A percentile compares a stretch with the other conserved stretches of the same genome.
Evolutionary conservation across 30 jellyfish, hydroid and myxozoan genomes (phyloP).

Genomic region (Hydractinia symbiolongicarpus): DNA sequence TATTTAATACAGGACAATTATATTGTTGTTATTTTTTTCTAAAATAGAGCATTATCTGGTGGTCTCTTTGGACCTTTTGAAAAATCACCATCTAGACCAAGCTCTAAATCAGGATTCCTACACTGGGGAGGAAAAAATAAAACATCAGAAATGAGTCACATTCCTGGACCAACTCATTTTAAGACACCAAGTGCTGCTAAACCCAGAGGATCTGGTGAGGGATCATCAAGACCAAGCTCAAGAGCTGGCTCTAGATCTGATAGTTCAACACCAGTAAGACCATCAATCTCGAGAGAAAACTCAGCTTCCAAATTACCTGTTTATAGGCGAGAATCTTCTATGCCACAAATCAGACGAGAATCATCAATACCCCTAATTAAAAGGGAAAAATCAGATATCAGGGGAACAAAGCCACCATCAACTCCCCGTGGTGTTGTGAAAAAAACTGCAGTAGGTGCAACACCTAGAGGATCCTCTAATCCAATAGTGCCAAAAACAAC

Average conservation of each 20-base stretch:
- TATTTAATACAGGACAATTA: no score
- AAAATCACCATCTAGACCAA: slow-evolving; percentile 35
- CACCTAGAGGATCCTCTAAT: slow-evolving; percentile 64
- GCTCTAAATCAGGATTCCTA: slow-evolving; percentile 13
- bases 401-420: slow-evolving; percentile 31
- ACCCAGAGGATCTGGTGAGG: slow-evolving; percentile 18
- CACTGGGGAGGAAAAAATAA: slow-evolving; percentile 18
- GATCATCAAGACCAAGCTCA: slow-evolving; percentile 27
- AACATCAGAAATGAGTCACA: slow-evolving; percentile 18
- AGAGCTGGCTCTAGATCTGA: neutral
- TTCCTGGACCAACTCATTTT: neutral
- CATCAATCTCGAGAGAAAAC: slow-evolving; percentile 44
- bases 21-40: no score
- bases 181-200: slow-evolving; percentile 24
- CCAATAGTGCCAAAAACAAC: slow-evolving; percentile 53
- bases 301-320: slow-evolving; percentile 76
- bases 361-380: slow-evolving; percentile 54
- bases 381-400: slow-evolving; percentile 46
- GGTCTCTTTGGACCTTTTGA: slow-evolving; percentile 40
- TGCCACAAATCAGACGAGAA: slow-evolving; percentile 71
- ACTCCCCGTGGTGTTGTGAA: slow-evolving; percentile 22
- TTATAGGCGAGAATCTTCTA: slow-evolving; percentile 74
- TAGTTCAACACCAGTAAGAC: slow-evolving; percentile 22
- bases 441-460: slow-evolving; percentile 12
- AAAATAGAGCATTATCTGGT: slow-evolving; percentile 21